phyloP scores from a whole-genome alignment of 1,140 invertebrate genomes.

The Aphelenchoides besseyi region DNA sequence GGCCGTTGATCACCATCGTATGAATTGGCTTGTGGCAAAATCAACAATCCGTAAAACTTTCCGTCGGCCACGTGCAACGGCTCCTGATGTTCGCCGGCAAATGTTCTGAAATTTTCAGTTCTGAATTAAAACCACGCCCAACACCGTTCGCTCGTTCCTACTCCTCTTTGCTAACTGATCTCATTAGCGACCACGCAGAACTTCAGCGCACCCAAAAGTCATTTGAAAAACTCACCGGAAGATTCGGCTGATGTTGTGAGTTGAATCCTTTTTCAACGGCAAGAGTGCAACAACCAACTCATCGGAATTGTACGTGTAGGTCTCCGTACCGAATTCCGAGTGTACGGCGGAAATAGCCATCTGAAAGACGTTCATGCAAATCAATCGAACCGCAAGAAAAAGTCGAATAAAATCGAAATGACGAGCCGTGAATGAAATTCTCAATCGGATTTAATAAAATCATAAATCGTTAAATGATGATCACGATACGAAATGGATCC shows the following conservation, averaged over 20 bases:
- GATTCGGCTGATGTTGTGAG: constrained; percentile 3
- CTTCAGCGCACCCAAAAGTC: no score
- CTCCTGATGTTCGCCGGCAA: neutral
- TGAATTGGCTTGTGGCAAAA: neutral
- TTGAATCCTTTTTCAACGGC: constrained; percentile 7
- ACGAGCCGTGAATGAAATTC: neutral
- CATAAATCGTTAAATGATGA: no score
- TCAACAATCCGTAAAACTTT: neutral
- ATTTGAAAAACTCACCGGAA: neutral
- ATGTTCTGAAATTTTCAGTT: no score
- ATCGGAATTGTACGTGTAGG: constrained; percentile 25
- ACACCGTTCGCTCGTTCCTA: no score
- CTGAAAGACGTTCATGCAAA: neutral
- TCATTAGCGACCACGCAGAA: no score
- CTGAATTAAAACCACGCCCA: no score
- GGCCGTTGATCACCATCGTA: constrained; percentile 3
- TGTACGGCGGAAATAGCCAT: neutral
- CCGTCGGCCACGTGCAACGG: neutral
- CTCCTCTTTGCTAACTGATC: no score
- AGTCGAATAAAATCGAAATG: neutral
- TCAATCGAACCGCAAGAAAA: neutral
- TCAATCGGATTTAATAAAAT: no score
- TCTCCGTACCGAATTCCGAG: constrained; percentile 18
- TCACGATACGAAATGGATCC: no score
- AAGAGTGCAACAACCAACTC: constrained; percentile 4